A percentile compares a stretch with the other conserved stretches of the same genome.
These are phyloP conservation scores for Manduca sexta DNA, from an alignment of 1,140 invertebrate species.

Conservation along the genomic window DNA sequence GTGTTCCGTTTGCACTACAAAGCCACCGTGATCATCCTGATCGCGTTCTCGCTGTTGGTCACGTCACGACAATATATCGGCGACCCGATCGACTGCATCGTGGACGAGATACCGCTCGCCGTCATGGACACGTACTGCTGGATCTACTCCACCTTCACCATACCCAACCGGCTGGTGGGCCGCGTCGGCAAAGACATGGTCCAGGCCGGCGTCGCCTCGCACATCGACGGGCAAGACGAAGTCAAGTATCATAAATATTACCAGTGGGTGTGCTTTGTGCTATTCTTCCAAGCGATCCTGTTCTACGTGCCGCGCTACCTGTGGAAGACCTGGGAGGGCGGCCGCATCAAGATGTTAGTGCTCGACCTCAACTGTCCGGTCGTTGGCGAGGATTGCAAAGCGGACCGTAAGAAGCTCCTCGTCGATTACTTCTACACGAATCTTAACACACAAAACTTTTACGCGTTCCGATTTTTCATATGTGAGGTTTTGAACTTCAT, in stretches of 20 bases:
- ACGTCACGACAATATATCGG: slow-evolving; percentile 97
- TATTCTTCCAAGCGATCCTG: slow-evolving; percentile 93
- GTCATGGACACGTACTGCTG: slow-evolving; percentile 97
- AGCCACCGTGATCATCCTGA: slow-evolving; percentile 91
- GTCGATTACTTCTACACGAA: slow-evolving; percentile 89
- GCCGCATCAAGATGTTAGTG: slow-evolving; percentile 89
- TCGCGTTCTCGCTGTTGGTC: slow-evolving; percentile 93
- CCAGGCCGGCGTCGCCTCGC: slow-evolving; percentile 81
- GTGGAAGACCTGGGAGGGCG: slow-evolving; percentile 93
- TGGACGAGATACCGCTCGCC: slow-evolving; percentile 87
- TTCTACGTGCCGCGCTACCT: slow-evolving; percentile 95
- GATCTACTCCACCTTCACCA: slow-evolving; percentile 95
- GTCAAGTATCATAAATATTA: slow-evolving; percentile 96
- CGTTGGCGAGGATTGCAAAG: slow-evolving; percentile 84
- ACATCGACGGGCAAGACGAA: slow-evolving; percentile 84
- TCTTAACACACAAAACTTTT: slow-evolving; percentile 89
- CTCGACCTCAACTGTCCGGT: slow-evolving; percentile 89
- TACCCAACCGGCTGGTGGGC: slow-evolving; percentile 82
- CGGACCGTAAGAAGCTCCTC: slow-evolving; percentile 84
- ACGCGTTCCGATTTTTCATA: slow-evolving; percentile 89
- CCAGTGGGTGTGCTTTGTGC: slow-evolving; percentile 96
- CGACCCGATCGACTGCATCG: slow-evolving; percentile 95
- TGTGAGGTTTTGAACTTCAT: slow-evolving; percentile 90
- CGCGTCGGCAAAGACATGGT: slow-evolving; percentile 83
- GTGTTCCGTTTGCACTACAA: slow-evolving; percentile 96